Evolutionary conservation across 2,797 vertebrate genomes (phyloP), one percentile per base, ranked within the genome.

Genomic region (Dendrocincla fuliginosa): DNA sequence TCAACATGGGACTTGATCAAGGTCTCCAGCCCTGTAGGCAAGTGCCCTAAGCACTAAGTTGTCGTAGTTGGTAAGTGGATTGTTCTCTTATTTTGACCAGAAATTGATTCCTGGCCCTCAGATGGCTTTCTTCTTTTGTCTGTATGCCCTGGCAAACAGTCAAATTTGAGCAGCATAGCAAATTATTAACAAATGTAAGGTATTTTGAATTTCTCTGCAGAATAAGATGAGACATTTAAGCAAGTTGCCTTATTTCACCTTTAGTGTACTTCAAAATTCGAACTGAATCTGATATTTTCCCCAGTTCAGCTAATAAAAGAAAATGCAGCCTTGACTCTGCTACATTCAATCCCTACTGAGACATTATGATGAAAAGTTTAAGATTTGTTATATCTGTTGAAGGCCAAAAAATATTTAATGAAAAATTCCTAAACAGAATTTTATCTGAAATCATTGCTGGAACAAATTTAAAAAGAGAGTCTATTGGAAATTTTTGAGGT

Each of bases 51-150:
- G 16, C 18, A 50, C 49, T 68, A 71, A 75, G 11, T 37, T 60
- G 5, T 71, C 9, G 49, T 78, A 75, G 84, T 5, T 68, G 37
- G 16, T 76, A 33, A 73, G 27, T 32, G 47, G 19, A 78, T 89
- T 96, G 17, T 78, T 88, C 77, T 82, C 65, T 93, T 84, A 52
- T 60, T 94, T 85, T 89, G 28, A 82, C 16, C 50, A 73, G 59
- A 84, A 93, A 61, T 73, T 69, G 2, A 16, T 82, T 82, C 63
- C 78, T 81, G 70, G 61, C 42, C 30, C 76, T 90, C 67, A 87
- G 55, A 78, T 9, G 8, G 5, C 64, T 78, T 93, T 82, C 41
- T 93, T 87, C 28, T 65, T 53, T 53, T 35, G 11, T 53, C 59
- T 71, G 33, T 60, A 15, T 84, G 59, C 10, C 57, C 68, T 79